Percentiles rank a stretch among this genome's conserved stretches.
phyloP scores from a whole-genome alignment of 2,113 vertebrate species.

The Capreolus pygargus region DNA sequence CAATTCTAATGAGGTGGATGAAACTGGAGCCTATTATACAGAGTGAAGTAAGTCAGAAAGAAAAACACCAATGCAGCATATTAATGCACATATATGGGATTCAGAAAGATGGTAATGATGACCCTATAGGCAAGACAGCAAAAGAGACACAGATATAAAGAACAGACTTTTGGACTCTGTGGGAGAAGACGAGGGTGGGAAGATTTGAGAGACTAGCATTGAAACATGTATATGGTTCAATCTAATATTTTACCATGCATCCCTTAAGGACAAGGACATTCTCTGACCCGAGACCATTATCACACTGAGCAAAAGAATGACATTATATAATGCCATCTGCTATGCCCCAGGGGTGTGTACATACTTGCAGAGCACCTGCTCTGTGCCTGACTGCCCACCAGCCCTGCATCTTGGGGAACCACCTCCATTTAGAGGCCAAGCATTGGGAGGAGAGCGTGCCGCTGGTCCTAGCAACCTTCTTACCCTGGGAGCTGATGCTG shows the following conservation, averaged over 20 bases:
- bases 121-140: background rate
- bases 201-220: background rate
- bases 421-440: background rate
- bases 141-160: background rate
- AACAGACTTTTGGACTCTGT: background rate
- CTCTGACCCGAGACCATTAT: background rate
- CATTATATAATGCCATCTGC: accelerated
- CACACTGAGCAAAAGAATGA: background rate
- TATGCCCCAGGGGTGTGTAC: accelerated
- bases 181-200: background rate
- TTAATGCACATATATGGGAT: background rate
- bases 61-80: background rate
- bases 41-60: background rate
- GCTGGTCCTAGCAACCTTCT: background rate
- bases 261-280: background rate
- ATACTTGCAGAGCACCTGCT: background rate
- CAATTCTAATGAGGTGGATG: background rate
- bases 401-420: background rate
- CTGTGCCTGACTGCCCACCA: background rate
- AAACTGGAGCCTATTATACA: background rate
- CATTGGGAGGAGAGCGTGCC: background rate
- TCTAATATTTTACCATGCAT: background rate
- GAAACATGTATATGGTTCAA: background rate
- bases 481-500: background rate
- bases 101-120: background rate